phyloP scores from a whole-genome alignment of 2,113 vertebrate genomes.

The Pogona vitticeps region DNA sequence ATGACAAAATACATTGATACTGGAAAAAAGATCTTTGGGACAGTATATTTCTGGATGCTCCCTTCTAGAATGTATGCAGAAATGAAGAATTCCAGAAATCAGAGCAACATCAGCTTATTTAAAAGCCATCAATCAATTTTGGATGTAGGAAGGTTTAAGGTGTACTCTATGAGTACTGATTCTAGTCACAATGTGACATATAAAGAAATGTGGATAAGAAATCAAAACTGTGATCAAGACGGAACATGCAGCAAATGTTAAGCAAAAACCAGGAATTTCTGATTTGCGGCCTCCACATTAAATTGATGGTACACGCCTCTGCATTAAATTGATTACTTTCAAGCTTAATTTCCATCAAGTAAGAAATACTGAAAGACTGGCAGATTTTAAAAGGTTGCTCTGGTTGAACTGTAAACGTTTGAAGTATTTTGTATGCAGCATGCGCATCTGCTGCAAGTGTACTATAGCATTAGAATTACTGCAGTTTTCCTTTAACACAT shows the following conservation, averaged over 20 bases:
- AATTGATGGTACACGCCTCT: conserved; percentile 16
- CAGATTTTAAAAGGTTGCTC: conserved; percentile 36
- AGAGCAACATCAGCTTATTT: conserved; percentile 37
- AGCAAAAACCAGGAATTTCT: conserved; percentile 25
- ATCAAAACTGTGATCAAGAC: conserved; percentile 21
- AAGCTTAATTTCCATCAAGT: conserved; percentile 32
- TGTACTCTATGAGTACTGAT: conserved; percentile 39
- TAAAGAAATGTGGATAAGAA: conserved; percentile 37
- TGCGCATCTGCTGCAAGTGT: conserved; percentile 45
- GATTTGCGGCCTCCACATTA: conserved; percentile 24
- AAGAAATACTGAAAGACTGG: conserved; percentile 40
- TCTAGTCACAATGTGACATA: conserved; percentile 42
- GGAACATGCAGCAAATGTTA: conserved; percentile 33
- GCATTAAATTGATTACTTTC: conserved; percentile 31
- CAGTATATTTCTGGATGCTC: conserved; percentile 23
- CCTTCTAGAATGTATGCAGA: background rate
- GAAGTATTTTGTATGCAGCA: too few relatives aligned
- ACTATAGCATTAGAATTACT: conserved; percentile 45
- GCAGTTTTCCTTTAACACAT: conserved; percentile 69
- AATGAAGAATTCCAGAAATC: conserved; percentile 20
- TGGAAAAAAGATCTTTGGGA: conserved; percentile 27
- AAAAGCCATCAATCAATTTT: conserved; percentile 29
- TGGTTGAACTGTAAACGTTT: conserved; percentile 41
- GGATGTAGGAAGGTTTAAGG: conserved; percentile 36
- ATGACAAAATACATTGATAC: conserved; percentile 27